phyloP scores from a whole-genome alignment of 2,888 invertebrate genomes.

The Zaprionus obscuricornis region DNA sequence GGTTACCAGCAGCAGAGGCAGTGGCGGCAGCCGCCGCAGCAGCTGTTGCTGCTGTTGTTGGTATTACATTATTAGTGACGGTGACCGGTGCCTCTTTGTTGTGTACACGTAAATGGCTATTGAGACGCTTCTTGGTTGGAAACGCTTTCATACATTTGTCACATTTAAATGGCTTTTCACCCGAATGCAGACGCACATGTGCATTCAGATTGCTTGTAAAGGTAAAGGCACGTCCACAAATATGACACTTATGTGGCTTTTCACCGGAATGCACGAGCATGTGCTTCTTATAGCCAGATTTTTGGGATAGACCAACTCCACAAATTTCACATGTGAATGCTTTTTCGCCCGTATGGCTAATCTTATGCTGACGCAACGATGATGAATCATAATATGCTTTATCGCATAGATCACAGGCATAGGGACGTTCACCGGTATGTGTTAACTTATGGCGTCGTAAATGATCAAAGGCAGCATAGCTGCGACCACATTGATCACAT shows the following conservation, averaged over 20 bases:
- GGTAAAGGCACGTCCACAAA: slow-evolving; percentile 81
- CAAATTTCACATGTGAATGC: slow-evolving; percentile 82
- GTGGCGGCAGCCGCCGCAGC: too few relatives aligned
- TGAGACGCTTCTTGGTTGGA: slow-evolving; percentile 81
- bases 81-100: slow-evolving; percentile 74
- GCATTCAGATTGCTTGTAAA: slow-evolving; percentile 83
- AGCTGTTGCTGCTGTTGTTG: too few relatives aligned
- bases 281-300: slow-evolving; percentile 83
- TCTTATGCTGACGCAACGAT: slow-evolving; percentile 81
- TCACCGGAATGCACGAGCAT: slow-evolving; percentile 83
- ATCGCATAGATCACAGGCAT: slow-evolving; percentile 76
- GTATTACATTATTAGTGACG: slow-evolving; percentile 16
- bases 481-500: slow-evolving; percentile 70
- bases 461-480: slow-evolving; percentile 63
- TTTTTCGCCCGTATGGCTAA: slow-evolving; percentile 82
- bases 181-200: slow-evolving; percentile 81
- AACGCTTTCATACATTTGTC: slow-evolving; percentile 78
- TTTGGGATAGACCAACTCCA: slow-evolving; percentile 83
- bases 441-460: slow-evolving; percentile 61
- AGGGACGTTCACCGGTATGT: slow-evolving; percentile 64
- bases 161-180: slow-evolving; percentile 80
- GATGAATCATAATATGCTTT: slow-evolving; percentile 82
- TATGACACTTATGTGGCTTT: slow-evolving; percentile 81
- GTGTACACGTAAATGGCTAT: slow-evolving; percentile 80
- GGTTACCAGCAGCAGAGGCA: too few relatives aligned